phyloP scores from a whole-genome alignment of 2,113 vertebrate genomes.

The Chrysemys picta region DNA sequence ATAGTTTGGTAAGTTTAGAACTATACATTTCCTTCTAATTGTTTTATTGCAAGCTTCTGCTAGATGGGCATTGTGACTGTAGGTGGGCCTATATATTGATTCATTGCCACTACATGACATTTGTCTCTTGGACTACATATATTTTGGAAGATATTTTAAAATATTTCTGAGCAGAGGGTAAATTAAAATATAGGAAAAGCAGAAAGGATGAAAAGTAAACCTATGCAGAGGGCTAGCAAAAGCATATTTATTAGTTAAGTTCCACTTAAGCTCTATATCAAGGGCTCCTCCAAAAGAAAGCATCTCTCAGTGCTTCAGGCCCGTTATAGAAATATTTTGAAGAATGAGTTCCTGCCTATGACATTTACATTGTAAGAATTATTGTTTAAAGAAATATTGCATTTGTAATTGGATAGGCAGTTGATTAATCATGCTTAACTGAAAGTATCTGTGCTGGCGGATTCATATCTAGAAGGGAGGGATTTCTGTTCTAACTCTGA shows the following conservation, averaged over 20 bases:
- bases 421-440: neutral
- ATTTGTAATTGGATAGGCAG: neutral
- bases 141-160: neutral
- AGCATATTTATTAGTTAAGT: neutral
- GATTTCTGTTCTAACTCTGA: neutral
- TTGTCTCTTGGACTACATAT: neutral
- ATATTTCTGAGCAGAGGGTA: neutral
- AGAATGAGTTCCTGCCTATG: neutral
- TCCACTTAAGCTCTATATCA: neutral
- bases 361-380: neutral
- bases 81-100: constrained; percentile 7
- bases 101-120: neutral
- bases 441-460: neutral
- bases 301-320: neutral
- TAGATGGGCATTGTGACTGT: neutral
- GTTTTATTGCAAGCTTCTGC: neutral
- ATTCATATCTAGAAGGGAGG: neutral
- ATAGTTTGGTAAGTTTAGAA: neutral
- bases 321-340: neutral
- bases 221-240: neutral
- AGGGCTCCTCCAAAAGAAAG: neutral
- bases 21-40: neutral
- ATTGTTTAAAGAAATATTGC: neutral
- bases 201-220: neutral
- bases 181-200: neutral